Evolutionary conservation across 2,113 vertebrate genomes (phyloP).

Genomic region (Crypturellus undulatus): DNA sequence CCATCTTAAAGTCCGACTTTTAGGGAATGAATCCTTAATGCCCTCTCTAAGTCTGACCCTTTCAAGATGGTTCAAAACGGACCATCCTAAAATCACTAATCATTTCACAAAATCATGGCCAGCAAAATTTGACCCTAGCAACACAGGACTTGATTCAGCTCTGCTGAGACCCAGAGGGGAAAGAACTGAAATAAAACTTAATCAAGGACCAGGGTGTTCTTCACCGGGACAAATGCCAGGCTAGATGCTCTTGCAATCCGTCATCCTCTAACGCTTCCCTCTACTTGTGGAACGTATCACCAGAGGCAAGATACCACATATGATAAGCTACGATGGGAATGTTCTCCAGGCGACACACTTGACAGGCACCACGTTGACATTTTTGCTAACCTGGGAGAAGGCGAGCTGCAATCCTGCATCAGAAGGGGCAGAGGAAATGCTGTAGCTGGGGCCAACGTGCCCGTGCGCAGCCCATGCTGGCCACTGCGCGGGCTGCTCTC

Average conservation of each 20-base stretch:
- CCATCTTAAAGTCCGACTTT: background rate
- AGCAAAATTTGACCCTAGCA: background rate
- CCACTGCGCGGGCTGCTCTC: fast-evolving
- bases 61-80: background rate
- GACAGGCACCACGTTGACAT: background rate
- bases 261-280: background rate
- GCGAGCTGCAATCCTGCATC: background rate
- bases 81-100: background rate
- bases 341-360: background rate
- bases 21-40: background rate
- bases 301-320: background rate
- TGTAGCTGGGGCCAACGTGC: background rate
- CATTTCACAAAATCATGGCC: background rate
- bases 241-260: background rate
- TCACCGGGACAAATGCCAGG: background rate
- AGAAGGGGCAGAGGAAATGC: background rate
- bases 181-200: background rate
- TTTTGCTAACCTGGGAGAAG: background rate
- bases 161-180: background rate
- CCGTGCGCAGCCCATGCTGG: background rate
- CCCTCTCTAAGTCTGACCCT: background rate
- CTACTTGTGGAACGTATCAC: background rate
- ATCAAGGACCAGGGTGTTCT: background rate
- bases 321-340: background rate
- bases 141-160: background rate